phyloP scores from a whole-genome alignment of 2,797 vertebrate genomes.

The Epinephelus malabaricus region DNA sequence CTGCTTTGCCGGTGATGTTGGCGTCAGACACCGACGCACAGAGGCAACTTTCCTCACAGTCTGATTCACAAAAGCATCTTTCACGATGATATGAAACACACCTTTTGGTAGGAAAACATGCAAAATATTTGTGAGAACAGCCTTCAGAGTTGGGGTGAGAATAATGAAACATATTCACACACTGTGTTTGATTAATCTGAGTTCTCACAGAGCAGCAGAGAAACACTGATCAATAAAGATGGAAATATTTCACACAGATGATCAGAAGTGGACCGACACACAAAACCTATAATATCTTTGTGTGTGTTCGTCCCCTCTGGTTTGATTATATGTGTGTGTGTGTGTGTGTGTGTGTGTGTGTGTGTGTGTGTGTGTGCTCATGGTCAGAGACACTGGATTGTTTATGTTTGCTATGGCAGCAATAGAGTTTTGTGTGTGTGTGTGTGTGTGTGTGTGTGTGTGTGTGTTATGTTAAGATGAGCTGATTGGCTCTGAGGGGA shows the following conservation, averaged over 20 bases:
- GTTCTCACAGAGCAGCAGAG: background rate
- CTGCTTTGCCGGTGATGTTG: too few species aligned
- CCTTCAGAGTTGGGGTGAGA: too few species aligned
- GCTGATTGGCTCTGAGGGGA: conserved; percentile 33
- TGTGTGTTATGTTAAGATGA: conserved; percentile 48
- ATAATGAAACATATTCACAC: too few species aligned
- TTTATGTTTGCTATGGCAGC: conserved; percentile 47
- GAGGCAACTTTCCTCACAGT: too few species aligned
- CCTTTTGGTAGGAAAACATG: too few species aligned
- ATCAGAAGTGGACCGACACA: background rate
- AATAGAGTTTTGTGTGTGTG: conserved; percentile 1
- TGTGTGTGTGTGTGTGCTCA: background rate
- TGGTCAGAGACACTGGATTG: conserved; percentile 7
- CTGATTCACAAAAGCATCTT: too few species aligned
- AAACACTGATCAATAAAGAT: background rate
- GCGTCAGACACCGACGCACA: too few species aligned
- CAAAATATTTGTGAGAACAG: too few species aligned
- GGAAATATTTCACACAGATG: background rate
- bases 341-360: background rate
- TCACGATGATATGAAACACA: too few species aligned
- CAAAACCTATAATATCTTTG: background rate
- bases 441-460: conserved; percentile 28
- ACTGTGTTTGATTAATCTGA: background rate
- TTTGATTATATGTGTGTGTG: background rate
- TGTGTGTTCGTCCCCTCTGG: background rate